Percentiles rank a stretch among this genome's conserved stretches.
These are phyloP conservation scores for Apogon hyalosoma DNA, from an alignment of 2,797 vertebrate genomes.

Conservation along the genomic window DNA sequence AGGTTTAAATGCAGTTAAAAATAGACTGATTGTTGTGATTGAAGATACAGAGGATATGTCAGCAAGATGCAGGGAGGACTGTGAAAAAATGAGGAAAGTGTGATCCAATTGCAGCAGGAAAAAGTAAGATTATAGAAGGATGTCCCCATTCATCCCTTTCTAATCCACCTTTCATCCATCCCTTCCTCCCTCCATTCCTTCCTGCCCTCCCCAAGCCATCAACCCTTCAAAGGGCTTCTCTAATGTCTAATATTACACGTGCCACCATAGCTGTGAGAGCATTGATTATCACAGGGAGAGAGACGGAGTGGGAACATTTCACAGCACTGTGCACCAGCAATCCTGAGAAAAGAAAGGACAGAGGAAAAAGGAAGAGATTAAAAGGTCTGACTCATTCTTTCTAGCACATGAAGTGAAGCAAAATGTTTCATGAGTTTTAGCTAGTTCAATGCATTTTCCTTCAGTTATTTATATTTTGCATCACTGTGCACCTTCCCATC, in stretches of 20 bases:
- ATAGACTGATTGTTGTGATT: constrained; percentile 54
- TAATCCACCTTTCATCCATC: constrained; percentile 80
- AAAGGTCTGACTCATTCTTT: constrained; percentile 25
- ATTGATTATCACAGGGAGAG: constrained; percentile 66
- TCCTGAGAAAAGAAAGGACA: constrained; percentile 12
- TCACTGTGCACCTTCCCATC: too few relatives aligned
- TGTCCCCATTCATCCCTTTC: constrained; percentile 77
- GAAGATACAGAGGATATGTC: constrained; percentile 30
- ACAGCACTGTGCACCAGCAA: constrained; percentile 29
- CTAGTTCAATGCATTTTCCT: too few relatives aligned
- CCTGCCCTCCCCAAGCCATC: constrained; percentile 56
- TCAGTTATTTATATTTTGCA: too few relatives aligned
- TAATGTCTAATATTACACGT: constrained; percentile 76
- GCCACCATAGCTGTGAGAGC: constrained; percentile 54
- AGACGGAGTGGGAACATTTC: constrained; percentile 43
- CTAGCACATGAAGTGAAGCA: constrained; percentile 10
- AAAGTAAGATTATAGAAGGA: constrained; percentile 79
- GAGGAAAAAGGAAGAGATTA: constrained; percentile 31
- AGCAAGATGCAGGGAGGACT: constrained; percentile 2
- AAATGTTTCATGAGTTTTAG: constrained; percentile 6
- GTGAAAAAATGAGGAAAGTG: constrained; percentile 29
- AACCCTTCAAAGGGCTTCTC: constrained; percentile 68
- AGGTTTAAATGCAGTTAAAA: constrained; percentile 47
- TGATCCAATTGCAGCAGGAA: constrained; percentile 47
- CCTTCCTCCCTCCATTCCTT: constrained; percentile 60